Evolutionary conservation across 2,797 vertebrate species (phyloP), one percentile per base, ranked within the genome.

Genomic region (Serranus cabrilla): DNA sequence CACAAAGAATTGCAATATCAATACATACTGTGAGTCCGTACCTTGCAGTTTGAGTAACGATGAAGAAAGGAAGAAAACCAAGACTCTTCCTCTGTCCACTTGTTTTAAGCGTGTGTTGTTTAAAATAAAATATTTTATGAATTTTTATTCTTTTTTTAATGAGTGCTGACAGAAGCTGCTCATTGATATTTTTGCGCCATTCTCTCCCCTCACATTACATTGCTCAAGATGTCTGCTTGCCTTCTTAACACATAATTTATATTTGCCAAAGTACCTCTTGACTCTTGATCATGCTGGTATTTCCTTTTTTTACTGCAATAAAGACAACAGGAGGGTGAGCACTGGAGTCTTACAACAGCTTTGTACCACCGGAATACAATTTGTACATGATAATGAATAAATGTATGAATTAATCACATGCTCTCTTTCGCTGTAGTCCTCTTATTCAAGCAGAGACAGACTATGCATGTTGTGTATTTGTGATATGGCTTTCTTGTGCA

Each of bases 91-190:
- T 90, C 82, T 92, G 83, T 94, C 92, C 88, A 90, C 93, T 93
- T 80, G 93, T 96, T 96, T 96, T 96, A 96, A 95, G 92, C 93
- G 93, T 93, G 94, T 96, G 96, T 97, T 95, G 96, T 95, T 95
- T 95, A 96, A 96, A 96, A 95, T 96, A 95, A 95, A 95, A 95
- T 97, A 96, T 97, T 97, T 97, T 96, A 96, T 96, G 96, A 80
- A 95, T 96, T 97, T 96, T 96, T 97, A 96, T 97, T 96, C 91
- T 95, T 96, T 96, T 84, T 74, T 62, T 13, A 94, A 96, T 93
- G 94, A 90, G 80, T 37, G 64, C 65, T 47, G 64, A 82, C 51
- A 23, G 60, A 85, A 77, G 81, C 69, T 31, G 25, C 79, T 88
- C 82, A 55, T 80, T 73, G 72, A 80, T 71, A 56, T 57, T 57